Base-by-base conservation (phyloP, 2,888 invertebrate genomes). In the Tetragnatha montana region DNA sequence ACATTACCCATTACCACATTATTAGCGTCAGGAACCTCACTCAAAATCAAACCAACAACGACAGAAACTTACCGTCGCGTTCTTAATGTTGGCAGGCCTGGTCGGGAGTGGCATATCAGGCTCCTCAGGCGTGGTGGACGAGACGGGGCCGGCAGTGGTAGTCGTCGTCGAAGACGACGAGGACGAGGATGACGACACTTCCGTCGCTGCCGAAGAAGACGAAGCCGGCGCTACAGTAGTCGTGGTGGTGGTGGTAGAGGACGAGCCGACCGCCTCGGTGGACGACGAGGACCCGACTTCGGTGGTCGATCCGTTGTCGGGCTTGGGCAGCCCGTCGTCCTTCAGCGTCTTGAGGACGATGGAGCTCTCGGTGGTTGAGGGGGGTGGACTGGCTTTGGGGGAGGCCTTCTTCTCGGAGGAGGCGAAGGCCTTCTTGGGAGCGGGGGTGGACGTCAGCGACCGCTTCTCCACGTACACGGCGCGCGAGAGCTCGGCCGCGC, bases 61-160 rank as follows among this genome's bases (percentile, higher is more conserved):
- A 35, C 35, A 60, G 17, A 60, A n/a, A 79, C 89, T 82, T 80
- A 90, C 89, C 8, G 86, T 90, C 12, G 89, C 74, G 69, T 90
- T 83, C 17, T 82, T 81, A 21, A 90, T 83, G 35, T 79, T 79
- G 8, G 86, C 35, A 22, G 89, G 89, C 35, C 51, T 87, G 8
- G 89, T 90, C 22, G 89, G 89, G 14, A 70, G 60, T 6, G 82
- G 12, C 12, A 87, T 86, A 14, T 78, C 21, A 19, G 82, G 12
- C 12, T 89, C 89, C 8, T 78, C 21, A 35, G 82, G 51, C 19
- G 81, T 70, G 12, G 83, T 79, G 14, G 81, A 50, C 8, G 79
- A 50, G 22, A 51, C 60, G 1, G 78, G 47, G 22, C 22, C 21
- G 47, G 81, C 12, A 0, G 84, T 22, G 21, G 81, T 22, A 17